Evolutionary conservation across 1,140 invertebrate genomes (phyloP).

Genomic region (Ladona fulva): DNA sequence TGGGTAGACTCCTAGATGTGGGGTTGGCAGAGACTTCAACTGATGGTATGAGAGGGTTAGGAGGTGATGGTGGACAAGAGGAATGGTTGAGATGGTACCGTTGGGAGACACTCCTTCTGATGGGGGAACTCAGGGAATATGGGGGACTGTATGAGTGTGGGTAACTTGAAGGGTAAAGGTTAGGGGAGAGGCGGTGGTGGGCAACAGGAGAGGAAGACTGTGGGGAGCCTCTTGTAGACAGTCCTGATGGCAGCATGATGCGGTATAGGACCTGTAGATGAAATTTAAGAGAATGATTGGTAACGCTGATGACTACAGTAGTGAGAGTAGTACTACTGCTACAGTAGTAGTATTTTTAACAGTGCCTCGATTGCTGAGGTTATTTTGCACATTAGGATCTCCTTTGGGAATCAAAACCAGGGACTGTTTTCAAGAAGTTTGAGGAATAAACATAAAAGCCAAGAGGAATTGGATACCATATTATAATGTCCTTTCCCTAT

Average conservation of each 20-base stretch:
- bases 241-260: not conserved
- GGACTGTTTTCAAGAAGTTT: no score
- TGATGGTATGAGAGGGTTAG: not conserved
- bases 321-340: no score
- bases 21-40: not conserved
- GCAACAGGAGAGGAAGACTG: not conserved
- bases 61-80: not conserved
- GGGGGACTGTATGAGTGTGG: not conserved
- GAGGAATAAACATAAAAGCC: no score
- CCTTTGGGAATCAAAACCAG: no score
- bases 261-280: conserved; percentile 10
- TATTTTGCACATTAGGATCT: no score
- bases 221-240: not conserved
- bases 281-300: no score
- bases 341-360: no score
- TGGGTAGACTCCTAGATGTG: not conserved
- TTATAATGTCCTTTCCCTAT: no score
- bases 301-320: no score
- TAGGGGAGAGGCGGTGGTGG: not conserved
- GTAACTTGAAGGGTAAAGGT: not conserved
- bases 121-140: not conserved
- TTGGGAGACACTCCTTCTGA: not conserved
- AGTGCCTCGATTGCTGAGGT: no score
- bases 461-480: no score
- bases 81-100: not conserved